phyloP scores from a whole-genome alignment of 2,797 vertebrate genomes.

The Gambelia wislizenii region DNA sequence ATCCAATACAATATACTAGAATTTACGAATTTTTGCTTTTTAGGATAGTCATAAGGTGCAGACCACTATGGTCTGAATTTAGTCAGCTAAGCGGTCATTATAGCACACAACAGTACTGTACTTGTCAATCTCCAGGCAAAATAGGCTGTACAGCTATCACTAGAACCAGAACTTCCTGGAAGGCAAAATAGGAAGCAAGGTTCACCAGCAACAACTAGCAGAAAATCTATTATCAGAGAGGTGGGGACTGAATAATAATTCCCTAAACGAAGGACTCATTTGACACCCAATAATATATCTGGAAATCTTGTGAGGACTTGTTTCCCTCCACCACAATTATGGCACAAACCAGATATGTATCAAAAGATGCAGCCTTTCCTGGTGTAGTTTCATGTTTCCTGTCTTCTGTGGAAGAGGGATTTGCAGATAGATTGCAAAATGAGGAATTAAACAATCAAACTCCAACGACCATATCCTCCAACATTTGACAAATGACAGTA shows the following conservation, averaged over 20 bases:
- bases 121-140: background rate
- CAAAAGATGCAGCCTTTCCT: background rate
- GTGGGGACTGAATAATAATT: background rate
- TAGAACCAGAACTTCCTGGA: no score
- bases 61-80: background rate
- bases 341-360: background rate
- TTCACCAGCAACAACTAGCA: background rate
- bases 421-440: background rate
- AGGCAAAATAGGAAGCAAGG: background rate
- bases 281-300: background rate
- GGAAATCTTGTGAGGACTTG: accelerated
- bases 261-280: no score
- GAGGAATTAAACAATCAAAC: background rate
- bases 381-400: background rate
- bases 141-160: background rate
- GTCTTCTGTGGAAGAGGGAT: background rate
- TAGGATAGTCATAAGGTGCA: background rate
- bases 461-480: background rate
- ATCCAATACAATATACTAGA: no score
- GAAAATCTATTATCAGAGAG: background rate
- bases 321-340: background rate
- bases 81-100: no score
- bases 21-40: background rate
- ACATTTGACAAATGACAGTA: background rate
- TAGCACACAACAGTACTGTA: background rate